Conservation (phyloP, 1,140 invertebrate genomes). For the Cyrtorhinus lividipennis region DNA sequence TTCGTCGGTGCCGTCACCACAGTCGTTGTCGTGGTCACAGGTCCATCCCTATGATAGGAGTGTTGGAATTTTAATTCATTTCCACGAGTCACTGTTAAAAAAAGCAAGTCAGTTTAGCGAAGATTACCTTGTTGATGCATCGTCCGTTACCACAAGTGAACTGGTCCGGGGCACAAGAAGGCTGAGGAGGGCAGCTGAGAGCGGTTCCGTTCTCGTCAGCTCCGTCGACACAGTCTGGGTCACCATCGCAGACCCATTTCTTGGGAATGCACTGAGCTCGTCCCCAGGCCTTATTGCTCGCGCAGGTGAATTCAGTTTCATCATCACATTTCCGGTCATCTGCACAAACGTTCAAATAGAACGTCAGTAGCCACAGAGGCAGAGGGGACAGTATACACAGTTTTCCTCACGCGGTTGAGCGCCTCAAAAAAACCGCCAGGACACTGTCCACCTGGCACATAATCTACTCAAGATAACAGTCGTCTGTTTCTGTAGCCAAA, state of each 20-base stretch:
- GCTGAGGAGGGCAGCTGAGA: slow-evolving; percentile 62
- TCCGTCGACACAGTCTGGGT: slow-evolving; percentile 89
- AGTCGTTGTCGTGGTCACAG: slow-evolving; percentile 86
- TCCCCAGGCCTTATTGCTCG: slow-evolving; percentile 78
- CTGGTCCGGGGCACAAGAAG: slow-evolving; percentile 70
- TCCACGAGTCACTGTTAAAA: neutral
- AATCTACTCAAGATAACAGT: too few relatives aligned
- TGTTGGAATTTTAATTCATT: too few relatives aligned
- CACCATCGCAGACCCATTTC: slow-evolving; percentile 91
- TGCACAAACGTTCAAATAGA: too few relatives aligned
- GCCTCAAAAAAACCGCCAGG: too few relatives aligned
- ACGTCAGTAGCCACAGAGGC: too few relatives aligned
- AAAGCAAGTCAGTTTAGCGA: neutral
- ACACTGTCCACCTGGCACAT: too few relatives aligned
- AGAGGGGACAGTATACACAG: too few relatives aligned
- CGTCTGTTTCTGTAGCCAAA: too few relatives aligned
- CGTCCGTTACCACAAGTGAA: slow-evolving; percentile 82
- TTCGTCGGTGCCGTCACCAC: slow-evolving; percentile 84
- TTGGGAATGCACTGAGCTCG: slow-evolving; percentile 83
- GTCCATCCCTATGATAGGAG: slow-evolving; percentile 40
- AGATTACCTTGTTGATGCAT: slow-evolving; percentile 61
- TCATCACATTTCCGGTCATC: slow-evolving; percentile 81
- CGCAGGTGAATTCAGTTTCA: slow-evolving; percentile 81
- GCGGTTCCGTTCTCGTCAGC: slow-evolving; percentile 85
- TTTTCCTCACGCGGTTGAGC: too few relatives aligned